Conservation (phyloP, 2,113 vertebrate genomes). For the Boulengeromyrus knoepffleri region DNA sequence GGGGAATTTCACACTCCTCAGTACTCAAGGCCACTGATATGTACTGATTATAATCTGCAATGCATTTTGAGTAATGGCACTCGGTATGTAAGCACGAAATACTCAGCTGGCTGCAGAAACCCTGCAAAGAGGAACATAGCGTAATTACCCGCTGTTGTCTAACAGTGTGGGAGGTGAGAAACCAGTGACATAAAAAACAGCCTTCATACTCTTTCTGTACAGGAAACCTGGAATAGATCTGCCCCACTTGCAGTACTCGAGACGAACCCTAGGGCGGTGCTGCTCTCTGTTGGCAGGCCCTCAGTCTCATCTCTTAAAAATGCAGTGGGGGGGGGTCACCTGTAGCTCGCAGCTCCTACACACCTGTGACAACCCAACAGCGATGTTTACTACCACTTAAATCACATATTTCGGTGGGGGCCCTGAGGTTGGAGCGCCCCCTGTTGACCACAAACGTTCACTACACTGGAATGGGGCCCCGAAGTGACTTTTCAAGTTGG, state of each 20-base stretch:
- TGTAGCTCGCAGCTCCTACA: not conserved
- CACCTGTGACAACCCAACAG: not conserved
- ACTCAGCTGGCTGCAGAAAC: not conserved
- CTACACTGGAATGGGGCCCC: not conserved
- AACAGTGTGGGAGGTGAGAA: not conserved
- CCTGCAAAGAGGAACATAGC: not conserved
- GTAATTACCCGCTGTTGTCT: not conserved
- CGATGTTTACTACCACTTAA: not conserved
- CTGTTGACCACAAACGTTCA: not conserved
- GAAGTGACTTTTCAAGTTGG: not conserved
- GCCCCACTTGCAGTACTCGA: conserved; percentile 36
- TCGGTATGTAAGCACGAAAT: not conserved
- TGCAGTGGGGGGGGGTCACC: not conserved
- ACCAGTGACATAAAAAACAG: not conserved
- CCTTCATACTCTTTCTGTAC: not conserved
- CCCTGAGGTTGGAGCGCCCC: not conserved
- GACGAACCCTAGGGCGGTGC: conserved; percentile 49
- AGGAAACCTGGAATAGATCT: not conserved
- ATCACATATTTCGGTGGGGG: not conserved
- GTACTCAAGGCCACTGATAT: not conserved
- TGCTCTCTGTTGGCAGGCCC: conserved; percentile 28
- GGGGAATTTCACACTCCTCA: not conserved
- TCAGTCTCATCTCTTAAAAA: not conserved
- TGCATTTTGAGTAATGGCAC: not conserved
- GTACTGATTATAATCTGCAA: not conserved